These are phyloP conservation scores for Atlantisia rogersi DNA, from an alignment of 2,113 vertebrate species.

Conservation along the genomic window DNA sequence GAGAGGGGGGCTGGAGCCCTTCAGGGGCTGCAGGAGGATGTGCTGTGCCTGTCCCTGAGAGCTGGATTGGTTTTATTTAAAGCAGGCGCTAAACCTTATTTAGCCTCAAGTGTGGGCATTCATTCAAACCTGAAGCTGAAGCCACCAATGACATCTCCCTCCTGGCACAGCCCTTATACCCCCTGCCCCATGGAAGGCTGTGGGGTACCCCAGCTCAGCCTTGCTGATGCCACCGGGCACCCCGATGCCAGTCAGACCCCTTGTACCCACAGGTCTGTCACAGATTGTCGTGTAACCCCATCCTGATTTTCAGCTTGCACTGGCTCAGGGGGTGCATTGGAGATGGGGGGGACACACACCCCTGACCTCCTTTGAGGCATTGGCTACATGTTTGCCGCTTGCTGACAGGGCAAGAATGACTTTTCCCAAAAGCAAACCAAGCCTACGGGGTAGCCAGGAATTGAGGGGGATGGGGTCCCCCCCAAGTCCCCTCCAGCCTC, in stretches of 20 bases:
- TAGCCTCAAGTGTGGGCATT: not conserved
- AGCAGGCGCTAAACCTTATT: not conserved
- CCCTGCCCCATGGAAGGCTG: not conserved
- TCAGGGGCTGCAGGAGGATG: not conserved
- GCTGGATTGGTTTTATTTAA: not conserved
- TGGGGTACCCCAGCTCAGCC: not conserved
- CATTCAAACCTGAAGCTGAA: not conserved
- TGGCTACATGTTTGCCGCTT: not conserved
- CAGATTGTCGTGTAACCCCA: not conserved
- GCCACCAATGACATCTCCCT: not conserved
- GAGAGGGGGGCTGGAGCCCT: not conserved
- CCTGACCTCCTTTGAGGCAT: not conserved
- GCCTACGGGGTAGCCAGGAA: not conserved
- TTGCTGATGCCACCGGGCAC: not conserved
- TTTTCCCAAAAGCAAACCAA: not conserved
- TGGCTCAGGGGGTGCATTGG: accelerated
- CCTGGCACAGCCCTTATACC: accelerated
- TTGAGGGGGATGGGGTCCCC: too few relatives aligned
- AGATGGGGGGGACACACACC: accelerated
- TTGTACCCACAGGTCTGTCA: accelerated
- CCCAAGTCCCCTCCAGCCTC: accelerated
- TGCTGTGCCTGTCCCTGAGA: accelerated
- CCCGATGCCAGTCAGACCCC: not conserved
- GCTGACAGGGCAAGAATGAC: not conserved
- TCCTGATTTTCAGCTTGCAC: accelerated